phyloP scores from a whole-genome alignment of 2,113 vertebrate genomes.

The Ophiodon elongatus region DNA sequence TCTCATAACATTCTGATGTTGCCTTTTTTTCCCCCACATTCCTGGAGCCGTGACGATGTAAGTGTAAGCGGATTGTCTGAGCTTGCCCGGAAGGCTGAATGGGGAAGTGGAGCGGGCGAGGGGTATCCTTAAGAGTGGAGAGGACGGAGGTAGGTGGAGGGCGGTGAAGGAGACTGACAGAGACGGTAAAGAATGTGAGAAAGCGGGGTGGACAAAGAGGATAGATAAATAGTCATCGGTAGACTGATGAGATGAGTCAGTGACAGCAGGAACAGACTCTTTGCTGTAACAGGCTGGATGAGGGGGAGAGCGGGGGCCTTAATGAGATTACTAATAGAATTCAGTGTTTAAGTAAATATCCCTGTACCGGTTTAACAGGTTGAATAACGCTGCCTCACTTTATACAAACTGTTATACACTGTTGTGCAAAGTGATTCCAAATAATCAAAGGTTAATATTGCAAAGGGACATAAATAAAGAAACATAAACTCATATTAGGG shows the following conservation, averaged over 20 bases:
- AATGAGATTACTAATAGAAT: background rate
- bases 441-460: background rate
- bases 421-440: background rate
- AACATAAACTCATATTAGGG: background rate
- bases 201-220: conserved; percentile 4
- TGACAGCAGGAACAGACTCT: conserved; percentile 12
- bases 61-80: conserved; percentile 43
- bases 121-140: background rate
- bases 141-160: conserved; percentile 4
- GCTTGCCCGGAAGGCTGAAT: conserved; percentile 49
- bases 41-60: conserved; percentile 44
- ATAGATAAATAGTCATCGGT: background rate
- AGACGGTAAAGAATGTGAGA: conserved; percentile 19
- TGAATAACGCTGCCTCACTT: background rate
- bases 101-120: conserved; percentile 15
- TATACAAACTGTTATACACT: background rate
- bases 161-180: conserved; percentile 9
- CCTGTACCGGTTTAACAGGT: background rate
- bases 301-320: background rate
- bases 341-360: background rate
- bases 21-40: conserved; percentile 47
- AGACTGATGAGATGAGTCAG: conserved; percentile 6
- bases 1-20: conserved; percentile 40
- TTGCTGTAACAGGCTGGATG: background rate
- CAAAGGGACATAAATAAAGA: background rate